A percentile compares a stretch with the other conserved stretches of the same genome.
These are phyloP conservation scores for Eidolon helvum DNA, from an alignment of 2,113 vertebrate species.

Conservation along the genomic window DNA sequence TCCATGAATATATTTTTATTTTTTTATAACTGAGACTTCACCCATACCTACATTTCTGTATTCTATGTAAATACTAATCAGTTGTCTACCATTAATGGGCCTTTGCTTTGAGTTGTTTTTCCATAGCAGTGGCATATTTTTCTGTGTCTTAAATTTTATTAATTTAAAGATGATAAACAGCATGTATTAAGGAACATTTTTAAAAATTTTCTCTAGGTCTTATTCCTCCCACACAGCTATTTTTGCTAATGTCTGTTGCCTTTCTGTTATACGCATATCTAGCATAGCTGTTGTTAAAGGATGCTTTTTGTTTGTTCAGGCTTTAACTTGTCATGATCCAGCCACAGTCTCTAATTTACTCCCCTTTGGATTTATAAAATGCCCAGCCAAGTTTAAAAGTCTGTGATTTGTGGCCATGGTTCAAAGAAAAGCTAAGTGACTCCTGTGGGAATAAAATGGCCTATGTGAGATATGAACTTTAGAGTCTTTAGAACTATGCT, in stretches of 20 bases:
- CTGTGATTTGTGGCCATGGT: background rate
- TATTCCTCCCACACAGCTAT: background rate
- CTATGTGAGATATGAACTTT: too few species aligned
- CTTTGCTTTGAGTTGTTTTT: background rate
- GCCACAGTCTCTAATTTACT: background rate
- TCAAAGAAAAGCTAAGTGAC: background rate
- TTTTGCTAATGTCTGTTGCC: background rate
- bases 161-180: background rate
- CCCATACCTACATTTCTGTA: background rate
- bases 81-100: background rate
- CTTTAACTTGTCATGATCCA: background rate
- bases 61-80: background rate
- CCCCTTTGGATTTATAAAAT: background rate
- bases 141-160: background rate
- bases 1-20: background rate
- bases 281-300: background rate
- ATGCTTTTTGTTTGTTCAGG: background rate
- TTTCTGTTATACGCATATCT: too few species aligned
- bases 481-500: background rate
- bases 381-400: background rate
- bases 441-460: background rate
- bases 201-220: background rate
- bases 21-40: background rate
- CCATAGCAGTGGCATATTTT: background rate
- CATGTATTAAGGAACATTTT: background rate